Percentiles rank a stretch among this genome's conserved stretches.
Evolutionary conservation across 2,888 invertebrate genomes (phyloP).

Genomic region (Pristionchus fissidentatus): DNA sequence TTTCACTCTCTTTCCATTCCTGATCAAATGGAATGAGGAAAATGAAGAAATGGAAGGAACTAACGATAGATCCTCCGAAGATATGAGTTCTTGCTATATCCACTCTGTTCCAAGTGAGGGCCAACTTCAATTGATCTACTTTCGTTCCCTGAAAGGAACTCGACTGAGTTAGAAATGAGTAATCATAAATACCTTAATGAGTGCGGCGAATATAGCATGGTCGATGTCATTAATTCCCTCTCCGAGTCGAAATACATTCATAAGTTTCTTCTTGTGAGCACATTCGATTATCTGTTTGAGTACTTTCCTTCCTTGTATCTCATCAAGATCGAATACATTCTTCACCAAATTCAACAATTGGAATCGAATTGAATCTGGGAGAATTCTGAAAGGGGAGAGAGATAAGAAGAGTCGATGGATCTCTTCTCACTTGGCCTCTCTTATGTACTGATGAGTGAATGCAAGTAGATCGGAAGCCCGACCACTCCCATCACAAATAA

Average conservation of each 20-base stretch:
- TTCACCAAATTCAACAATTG: conserved; percentile 91
- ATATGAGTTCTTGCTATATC: conserved; percentile 93
- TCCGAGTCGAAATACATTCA: conserved; percentile 93
- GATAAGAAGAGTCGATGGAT: neutral
- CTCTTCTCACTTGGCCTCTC: conserved; percentile 64
- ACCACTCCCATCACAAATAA: conserved; percentile 83
- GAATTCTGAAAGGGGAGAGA: conserved; percentile 75
- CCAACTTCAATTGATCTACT: conserved; percentile 86
- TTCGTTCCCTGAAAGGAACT: neutral
- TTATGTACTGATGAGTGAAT: conserved; percentile 88
- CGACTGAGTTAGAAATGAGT: neutral
- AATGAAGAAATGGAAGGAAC: neutral
- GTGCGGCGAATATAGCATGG: conserved; percentile 93
- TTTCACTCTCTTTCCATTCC: conserved; percentile 91
- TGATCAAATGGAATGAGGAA: neutral
- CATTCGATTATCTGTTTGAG: conserved; percentile 92
- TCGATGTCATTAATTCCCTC: conserved; percentile 92
- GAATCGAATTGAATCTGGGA: conserved; percentile 90
- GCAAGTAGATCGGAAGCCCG: conserved; percentile 94
- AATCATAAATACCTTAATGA: conserved; percentile 83
- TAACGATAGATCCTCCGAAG: conserved; percentile 48
- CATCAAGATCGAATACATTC: conserved; percentile 90
- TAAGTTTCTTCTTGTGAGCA: conserved; percentile 92
- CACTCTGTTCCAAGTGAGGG: conserved; percentile 96
- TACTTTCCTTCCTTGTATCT: conserved; percentile 90